These are phyloP conservation scores for Chalcis sispes DNA, from an alignment of 2,888 invertebrate species.

Conservation along the genomic window DNA sequence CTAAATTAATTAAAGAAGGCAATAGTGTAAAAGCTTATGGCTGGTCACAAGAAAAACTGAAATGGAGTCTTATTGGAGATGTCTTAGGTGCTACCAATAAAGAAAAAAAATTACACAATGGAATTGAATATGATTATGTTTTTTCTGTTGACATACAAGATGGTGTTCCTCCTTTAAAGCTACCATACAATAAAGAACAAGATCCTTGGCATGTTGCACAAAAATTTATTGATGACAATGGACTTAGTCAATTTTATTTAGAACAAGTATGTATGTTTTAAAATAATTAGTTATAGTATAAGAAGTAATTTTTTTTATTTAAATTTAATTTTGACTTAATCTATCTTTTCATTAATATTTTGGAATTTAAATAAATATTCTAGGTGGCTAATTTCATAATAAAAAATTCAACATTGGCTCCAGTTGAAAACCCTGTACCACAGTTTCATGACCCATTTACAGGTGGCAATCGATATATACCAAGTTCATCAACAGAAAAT, in stretches of 20 bases:
- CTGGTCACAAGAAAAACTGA: conserved; percentile 82
- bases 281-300: not conserved
- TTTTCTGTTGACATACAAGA: conserved; percentile 97
- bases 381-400: conserved; percentile 94
- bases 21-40: conserved; percentile 87
- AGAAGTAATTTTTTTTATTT: not conserved
- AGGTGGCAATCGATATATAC: conserved; percentile 84
- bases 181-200: conserved; percentile 93
- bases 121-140: conserved; percentile 96
- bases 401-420: conserved; percentile 81
- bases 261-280: conserved; percentile 79
- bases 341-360: not conserved
- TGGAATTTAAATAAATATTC: conserved; percentile 32
- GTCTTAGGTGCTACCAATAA: conserved; percentile 87
- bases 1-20: conserved; percentile 88
- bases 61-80: conserved; percentile 93
- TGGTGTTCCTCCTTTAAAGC: conserved; percentile 89
- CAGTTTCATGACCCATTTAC: conserved; percentile 82
- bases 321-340: not conserved
- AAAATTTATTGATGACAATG: conserved; percentile 89
- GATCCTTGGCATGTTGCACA: conserved; percentile 96
- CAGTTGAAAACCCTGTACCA: conserved; percentile 62
- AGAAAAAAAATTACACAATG: conserved; percentile 87
- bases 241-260: conserved; percentile 89
- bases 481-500: conserved; percentile 69